A percentile compares a stretch with the other conserved stretches of the same genome.
Conservation (phyloP, 2,797 vertebrate species). For the Argya squamiceps region DNA sequence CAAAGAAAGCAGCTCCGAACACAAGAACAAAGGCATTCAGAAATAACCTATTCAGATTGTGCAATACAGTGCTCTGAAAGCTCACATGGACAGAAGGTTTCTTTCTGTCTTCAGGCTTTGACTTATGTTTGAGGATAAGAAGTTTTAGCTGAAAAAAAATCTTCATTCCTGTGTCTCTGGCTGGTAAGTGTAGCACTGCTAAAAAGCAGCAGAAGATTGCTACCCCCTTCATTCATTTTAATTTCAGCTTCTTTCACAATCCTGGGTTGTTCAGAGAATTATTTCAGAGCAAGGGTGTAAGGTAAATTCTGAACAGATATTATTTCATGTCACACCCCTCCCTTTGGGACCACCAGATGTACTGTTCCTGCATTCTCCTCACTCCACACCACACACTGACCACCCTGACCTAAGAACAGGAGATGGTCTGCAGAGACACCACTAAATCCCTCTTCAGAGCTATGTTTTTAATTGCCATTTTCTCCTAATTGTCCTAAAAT, state of each 20-base stretch:
- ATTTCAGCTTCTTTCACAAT: not conserved
- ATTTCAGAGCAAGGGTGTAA: not conserved
- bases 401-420: not conserved
- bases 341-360: not conserved
- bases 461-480: not conserved
- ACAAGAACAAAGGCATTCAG: slow-evolving; percentile 3
- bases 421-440: not conserved
- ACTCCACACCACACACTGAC: not conserved
- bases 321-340: not conserved
- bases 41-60: slow-evolving; percentile 36
- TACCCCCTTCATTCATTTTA: too few relatives aligned
- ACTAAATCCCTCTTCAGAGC: not conserved
- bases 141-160: slow-evolving; percentile 31
- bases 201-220: not conserved
- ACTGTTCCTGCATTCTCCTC: not conserved
- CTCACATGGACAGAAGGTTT: not conserved
- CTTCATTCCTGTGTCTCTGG: not conserved
- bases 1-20: not conserved
- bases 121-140: not conserved
- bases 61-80: slow-evolving; percentile 22
- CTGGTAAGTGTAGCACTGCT: not conserved
- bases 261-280: not conserved
- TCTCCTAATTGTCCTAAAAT: not conserved
- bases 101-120: not conserved
- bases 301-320: not conserved